These are phyloP conservation scores for Myotis brandtii DNA, from an alignment of 2,113 vertebrate genomes.

Conservation along the genomic window DNA sequence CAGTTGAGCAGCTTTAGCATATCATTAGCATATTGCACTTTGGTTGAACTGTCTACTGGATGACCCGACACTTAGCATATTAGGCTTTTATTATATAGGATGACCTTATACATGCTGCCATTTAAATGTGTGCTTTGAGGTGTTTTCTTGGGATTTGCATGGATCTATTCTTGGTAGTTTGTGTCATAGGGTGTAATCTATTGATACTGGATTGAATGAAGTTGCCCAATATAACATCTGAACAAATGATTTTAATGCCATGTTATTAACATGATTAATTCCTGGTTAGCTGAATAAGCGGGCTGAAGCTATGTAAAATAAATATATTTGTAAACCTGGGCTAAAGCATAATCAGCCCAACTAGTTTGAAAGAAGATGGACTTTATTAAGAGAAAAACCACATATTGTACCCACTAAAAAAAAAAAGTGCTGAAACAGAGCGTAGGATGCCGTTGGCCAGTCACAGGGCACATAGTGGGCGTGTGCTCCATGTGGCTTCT, in stretches of 20 bases:
- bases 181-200: neutral
- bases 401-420: neutral
- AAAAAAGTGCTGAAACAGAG: neutral
- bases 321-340: neutral
- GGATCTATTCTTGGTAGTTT: neutral
- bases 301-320: neutral
- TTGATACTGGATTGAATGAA: neutral
- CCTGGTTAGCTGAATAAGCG: neutral
- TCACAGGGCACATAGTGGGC: neutral
- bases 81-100: too few species aligned
- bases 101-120: too few species aligned
- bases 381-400: neutral
- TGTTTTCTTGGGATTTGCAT: neutral
- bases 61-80: too few species aligned
- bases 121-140: neutral
- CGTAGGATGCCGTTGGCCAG: rapidly evolving
- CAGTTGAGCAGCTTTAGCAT: too few species aligned
- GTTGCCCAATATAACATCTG: neutral
- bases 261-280: neutral
- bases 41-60: too few species aligned
- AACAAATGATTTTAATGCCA: neutral
- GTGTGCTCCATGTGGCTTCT: neutral
- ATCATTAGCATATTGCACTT: too few species aligned
- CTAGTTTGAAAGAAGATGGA: neutral
- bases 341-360: neutral